These are phyloP conservation scores for Baryphthengus martii DNA, from an alignment of 2,113 vertebrate genomes.

Conservation along the genomic window DNA sequence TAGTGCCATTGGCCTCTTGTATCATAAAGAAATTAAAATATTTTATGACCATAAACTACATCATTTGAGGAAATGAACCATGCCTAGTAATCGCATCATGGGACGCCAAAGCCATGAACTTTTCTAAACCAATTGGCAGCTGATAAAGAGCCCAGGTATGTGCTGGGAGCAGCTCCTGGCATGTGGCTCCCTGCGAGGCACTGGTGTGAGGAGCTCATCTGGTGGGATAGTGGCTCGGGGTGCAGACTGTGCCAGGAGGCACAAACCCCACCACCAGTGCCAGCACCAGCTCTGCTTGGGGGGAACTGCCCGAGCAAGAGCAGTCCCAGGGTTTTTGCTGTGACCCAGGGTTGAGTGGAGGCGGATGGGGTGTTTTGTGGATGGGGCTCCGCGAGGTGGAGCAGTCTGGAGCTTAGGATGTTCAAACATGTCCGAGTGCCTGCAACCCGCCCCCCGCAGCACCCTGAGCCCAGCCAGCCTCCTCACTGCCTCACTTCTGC, in stretches of 20 bases:
- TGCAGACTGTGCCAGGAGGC: background rate
- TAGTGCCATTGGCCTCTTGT: constrained; percentile 1
- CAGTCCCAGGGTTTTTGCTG: background rate
- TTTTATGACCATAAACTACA: constrained; percentile 64
- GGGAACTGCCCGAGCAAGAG: background rate
- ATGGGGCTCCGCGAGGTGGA: background rate
- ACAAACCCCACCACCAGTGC: accelerated
- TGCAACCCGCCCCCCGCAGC: background rate
- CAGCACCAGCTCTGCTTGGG: background rate
- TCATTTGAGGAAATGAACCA: constrained; percentile 52
- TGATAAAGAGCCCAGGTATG: constrained; percentile 29
- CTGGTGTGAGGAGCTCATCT: background rate
- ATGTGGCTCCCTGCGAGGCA: background rate
- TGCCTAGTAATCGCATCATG: background rate
- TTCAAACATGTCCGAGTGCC: background rate
- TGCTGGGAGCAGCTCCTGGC: constrained; percentile 30
- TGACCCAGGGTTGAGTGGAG: accelerated
- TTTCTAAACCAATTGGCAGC: constrained; percentile 7
- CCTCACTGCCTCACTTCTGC: accelerated
- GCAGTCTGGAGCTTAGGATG: background rate
- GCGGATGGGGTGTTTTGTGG: background rate
- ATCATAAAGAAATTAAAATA: constrained; percentile 70
- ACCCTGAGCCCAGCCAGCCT: background rate
- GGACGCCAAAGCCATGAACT: constrained; percentile 29
- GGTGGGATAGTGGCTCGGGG: accelerated